Base-by-base conservation (phyloP, 2,113 vertebrate species). In the Melanotaenia duboulayi region DNA sequence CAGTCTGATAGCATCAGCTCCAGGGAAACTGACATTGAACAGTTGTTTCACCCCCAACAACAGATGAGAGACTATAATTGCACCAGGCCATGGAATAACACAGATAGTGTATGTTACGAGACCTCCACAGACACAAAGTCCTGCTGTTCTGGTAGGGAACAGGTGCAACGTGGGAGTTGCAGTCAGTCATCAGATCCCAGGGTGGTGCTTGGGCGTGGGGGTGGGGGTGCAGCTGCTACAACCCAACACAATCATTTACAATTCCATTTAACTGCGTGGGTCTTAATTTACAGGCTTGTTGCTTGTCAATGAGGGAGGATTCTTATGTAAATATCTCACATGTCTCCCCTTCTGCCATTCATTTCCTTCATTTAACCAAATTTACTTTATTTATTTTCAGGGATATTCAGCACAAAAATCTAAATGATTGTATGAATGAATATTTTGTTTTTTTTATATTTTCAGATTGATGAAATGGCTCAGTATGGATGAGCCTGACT, bases 121-220 rank as follows among this genome's bases (percentile, higher is more conserved):
- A 83, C 78, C 79, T 74, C 75, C 51, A 19, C 73, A 62, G 64
- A 83, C 80, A 87, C 70, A 90, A 87, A 79, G 85, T 89, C 90
- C 83, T 88, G 88, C 87, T 91, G 88, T 92, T 92, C 80, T 71
- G 73, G 82, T 68, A 62, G 67, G 40, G 78, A 92, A 92, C 91
- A 92, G 91, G 91, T 92, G 91, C 80, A 84, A 82, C 14, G 87
- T 91, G 88, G 88, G 90, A 92, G 91, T 91, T 82, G 78, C 66
- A 58, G 66, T 49, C 63, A 90, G 88, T 81, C 83, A 87, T 79
- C 73, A 80, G 82, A 92, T 89, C 87, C 69, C 73, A 69, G 81
- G 86, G 86, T 82, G 83, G 81, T 68, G 79, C 61, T 66, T 71
- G 57, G 59, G 64, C 22, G 23, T 77, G 32, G 59, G 59, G 62